Evolutionary conservation across 2,797 vertebrate genomes (phyloP), one percentile per base, ranked within the genome.

Genomic region (Erethizon dorsatum): DNA sequence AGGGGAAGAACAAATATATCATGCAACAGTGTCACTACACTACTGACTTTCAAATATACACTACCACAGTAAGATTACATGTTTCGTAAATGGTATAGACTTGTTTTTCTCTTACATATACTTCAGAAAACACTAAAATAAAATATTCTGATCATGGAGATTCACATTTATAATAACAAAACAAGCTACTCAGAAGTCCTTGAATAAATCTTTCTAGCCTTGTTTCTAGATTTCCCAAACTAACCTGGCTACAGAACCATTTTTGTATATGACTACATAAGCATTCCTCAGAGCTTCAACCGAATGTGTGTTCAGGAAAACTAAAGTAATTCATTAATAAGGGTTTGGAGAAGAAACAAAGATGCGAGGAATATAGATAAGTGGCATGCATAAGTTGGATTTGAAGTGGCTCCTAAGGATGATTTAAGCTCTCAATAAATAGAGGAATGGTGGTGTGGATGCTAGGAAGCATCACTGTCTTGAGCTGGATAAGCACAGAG

Each of bases 241-340:
- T 77, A 78, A 88, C 54, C 8, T 71, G 33, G 45, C 33, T 65
- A 79, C 17, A 67, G 47, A 78, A 37, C 14, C 7, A 61, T 56
- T 63, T 82, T 22, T n/a, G 14, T 6, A 31, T 33, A 56, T 31
- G 75, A 83, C 47, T 75, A 83, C 12, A 82, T 26, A 69, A 86
- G 57, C 12, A 85, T 59, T 57, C 56, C 57, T 85, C 41, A 93
- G 41, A 71, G 56, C 13, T 56, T 79, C 82, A 82, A 15, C 5
- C 83, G 59, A 82, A 33, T 12, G 52, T 47, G n/a, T 14, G 78
- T 92, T 78, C 20, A 73, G 80, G 41, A 92, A 94, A 92, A 71
- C 31, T 22, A 73, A 31, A 9, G 41, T 9, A 61, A 50, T 75
- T 33, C 50, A 56, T 2, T 67, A 57, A 69, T 20, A 84, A 83